These are phyloP conservation scores for Phalera bucephala DNA, from an alignment of 2,888 invertebrate species.

Conservation along the genomic window DNA sequence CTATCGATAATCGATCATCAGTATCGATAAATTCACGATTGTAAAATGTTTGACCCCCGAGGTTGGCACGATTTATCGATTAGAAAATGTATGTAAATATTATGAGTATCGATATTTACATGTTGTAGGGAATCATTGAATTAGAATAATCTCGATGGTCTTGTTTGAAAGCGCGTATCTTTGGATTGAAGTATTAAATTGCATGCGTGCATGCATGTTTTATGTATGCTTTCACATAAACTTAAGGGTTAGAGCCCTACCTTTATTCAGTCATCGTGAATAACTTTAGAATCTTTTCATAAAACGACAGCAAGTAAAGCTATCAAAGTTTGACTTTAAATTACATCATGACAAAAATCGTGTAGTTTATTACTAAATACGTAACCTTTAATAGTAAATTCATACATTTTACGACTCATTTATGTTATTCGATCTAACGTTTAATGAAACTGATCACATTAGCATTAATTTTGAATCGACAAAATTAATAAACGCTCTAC, in stretches of 20 bases:
- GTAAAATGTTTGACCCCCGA: constrained; percentile 63
- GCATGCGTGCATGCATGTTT: constrained; percentile 30
- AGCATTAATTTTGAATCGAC: background rate
- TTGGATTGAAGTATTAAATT: constrained; percentile 33
- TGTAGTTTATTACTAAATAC: constrained; percentile 1
- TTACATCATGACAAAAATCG: background rate
- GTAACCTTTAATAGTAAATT: constrained; percentile 4
- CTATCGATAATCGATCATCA: constrained; percentile 55
- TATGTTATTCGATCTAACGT: too few species aligned
- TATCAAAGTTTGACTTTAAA: constrained; percentile 8
- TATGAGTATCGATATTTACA: constrained; percentile 56
- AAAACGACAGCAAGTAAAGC: constrained; percentile 28
- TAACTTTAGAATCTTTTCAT: constrained; percentile 33
- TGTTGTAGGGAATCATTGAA: constrained; percentile 41
- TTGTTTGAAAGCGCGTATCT: constrained; percentile 29
- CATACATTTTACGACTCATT: background rate
- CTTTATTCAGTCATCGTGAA: constrained; percentile 30
- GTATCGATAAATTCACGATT: constrained; percentile 60
- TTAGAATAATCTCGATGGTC: constrained; percentile 53
- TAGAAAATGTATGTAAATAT: constrained; percentile 62
- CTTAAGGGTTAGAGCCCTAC: constrained; percentile 19
- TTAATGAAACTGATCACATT: background rate
- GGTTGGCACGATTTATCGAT: constrained; percentile 69
- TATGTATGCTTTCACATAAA: constrained; percentile 36
- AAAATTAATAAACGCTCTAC: background rate